Base-by-base conservation (phyloP, 2,888 invertebrate species). In the Apocheima hispidaria region DNA sequence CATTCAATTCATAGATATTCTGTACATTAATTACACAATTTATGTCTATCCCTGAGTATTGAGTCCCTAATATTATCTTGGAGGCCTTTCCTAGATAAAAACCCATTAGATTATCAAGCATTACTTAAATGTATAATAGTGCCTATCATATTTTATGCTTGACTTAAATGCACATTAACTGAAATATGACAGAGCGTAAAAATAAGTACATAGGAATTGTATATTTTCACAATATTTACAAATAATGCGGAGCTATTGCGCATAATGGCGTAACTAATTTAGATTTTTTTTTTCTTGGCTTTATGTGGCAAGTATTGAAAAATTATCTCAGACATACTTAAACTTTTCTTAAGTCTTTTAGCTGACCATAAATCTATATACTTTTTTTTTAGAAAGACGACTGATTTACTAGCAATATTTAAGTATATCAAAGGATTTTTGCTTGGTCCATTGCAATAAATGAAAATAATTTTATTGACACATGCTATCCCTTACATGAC, bases 401-500 rank as follows among this genome's bases (percentile, higher is more conserved):
- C n/a, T 6, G 6, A 16, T 12, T 44, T 9, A 44, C 14, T 4
- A 16, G 16, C 3, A 4, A 26, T 26, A 23, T 44, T 43, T 23
- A n/a, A 26, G 9, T 14, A 2, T 46, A 9, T 9, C 2, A 33
- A 12, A 6, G 20, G 2, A 4, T 20, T 33, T 33, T 30, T 30
- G 2, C 21, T 35, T 14, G 12, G 20, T 20, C 3, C 30, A 20
- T 12, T 33, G 20, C 30, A 49, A 35, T 49, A 14, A 35, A 33
- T 36, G 5, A 1, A 30, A 48, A 9, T 35, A 48, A 53, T n/a
- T n/a, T n/a, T n/a, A n/a, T 51, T 28, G 20, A 53, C 30, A 48
- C 53, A 51, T 57, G 40, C 36, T 53, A 28, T 36, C 53, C 70
- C 90, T 88, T 82, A 90, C 90, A 61, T 77, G 86, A 44, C 75